Evolutionary conservation across 2,888 invertebrate genomes (phyloP).

Genomic region (Rhingia campestris): DNA sequence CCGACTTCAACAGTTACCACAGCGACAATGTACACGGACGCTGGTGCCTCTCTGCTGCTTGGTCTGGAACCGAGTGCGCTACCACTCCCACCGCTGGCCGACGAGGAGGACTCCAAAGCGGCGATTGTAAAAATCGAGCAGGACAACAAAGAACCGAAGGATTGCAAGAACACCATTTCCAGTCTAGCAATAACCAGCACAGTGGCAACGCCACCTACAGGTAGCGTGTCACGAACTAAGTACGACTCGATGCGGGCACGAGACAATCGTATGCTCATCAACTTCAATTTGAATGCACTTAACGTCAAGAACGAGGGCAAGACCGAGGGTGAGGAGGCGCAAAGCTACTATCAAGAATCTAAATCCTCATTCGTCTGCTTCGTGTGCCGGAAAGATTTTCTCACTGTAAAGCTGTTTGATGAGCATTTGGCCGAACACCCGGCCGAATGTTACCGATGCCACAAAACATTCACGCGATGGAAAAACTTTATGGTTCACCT

Average conservation of each 20-base stretch:
- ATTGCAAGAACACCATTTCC: slow-evolving; percentile 52
- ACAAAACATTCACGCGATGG: slow-evolving; percentile 89
- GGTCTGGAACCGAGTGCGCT: slow-evolving; percentile 66
- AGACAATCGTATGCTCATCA: slow-evolving; percentile 81
- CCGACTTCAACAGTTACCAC: slow-evolving; percentile 74
- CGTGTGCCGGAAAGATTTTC: slow-evolving; percentile 87
- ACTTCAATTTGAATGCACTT: slow-evolving; percentile 81
- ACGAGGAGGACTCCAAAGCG: slow-evolving; percentile 79
- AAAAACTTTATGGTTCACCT: slow-evolving; percentile 90
- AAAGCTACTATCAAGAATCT: slow-evolving; percentile 80
- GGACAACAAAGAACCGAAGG: slow-evolving; percentile 74
- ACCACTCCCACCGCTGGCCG: slow-evolving; percentile 56
- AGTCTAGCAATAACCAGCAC: slow-evolving; percentile 38
- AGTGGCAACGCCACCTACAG: slow-evolving; percentile 22
- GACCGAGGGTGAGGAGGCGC: slow-evolving; percentile 79
- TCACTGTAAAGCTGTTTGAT: slow-evolving; percentile 87
- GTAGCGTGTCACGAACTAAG: slow-evolving; percentile 72
- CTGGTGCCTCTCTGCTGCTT: slow-evolving; percentile 54
- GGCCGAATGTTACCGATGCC: slow-evolving; percentile 91
- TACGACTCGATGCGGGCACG: slow-evolving; percentile 79
- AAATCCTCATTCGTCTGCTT: slow-evolving; percentile 83
- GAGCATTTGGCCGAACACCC: slow-evolving; percentile 91
- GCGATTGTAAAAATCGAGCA: slow-evolving; percentile 81
- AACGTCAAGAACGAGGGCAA: slow-evolving; percentile 80
- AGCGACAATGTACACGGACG: slow-evolving; percentile 67